Evolutionary conservation across 1,140 invertebrate genomes (phyloP).

Genomic region (Bombus soroeensis): DNA sequence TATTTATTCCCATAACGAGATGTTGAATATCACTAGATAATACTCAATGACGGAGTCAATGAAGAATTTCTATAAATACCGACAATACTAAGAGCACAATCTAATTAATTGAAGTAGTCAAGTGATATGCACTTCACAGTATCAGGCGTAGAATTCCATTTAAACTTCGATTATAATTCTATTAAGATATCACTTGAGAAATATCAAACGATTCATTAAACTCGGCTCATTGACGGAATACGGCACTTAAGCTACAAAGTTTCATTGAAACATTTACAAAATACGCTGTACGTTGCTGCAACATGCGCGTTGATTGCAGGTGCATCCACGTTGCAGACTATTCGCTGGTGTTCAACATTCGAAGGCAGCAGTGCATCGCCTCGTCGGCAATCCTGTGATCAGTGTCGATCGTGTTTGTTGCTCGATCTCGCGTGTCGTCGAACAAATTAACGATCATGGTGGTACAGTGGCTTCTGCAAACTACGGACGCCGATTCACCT

Average conservation of each 20-base stretch:
- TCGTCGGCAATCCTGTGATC: constrained; percentile 57
- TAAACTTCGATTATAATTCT: background rate
- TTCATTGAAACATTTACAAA: constrained; percentile 7
- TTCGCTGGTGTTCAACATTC: constrained; percentile 5
- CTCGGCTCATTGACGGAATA: background rate
- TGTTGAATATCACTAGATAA: background rate
- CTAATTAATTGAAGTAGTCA: background rate
- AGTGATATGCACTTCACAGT: background rate
- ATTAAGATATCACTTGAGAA: background rate
- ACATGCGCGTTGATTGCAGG: constrained; percentile 56
- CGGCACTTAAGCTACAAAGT: background rate
- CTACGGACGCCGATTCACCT: constrained; percentile 7
- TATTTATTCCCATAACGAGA: too few species aligned
- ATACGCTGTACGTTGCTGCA: constrained; percentile 23
- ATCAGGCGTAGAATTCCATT: background rate
- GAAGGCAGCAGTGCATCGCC: background rate
- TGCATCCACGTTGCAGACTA: constrained; percentile 43
- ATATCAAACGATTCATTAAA: background rate
- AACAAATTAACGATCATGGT: constrained; percentile 59
- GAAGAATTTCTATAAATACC: background rate
- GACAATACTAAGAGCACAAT: background rate
- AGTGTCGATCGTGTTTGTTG: constrained; percentile 67
- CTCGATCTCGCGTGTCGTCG: constrained; percentile 55
- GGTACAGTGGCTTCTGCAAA: constrained; percentile 19
- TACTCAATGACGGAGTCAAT: background rate